Conservation (phyloP, 2,113 vertebrate species). For the Spea bombifrons region DNA sequence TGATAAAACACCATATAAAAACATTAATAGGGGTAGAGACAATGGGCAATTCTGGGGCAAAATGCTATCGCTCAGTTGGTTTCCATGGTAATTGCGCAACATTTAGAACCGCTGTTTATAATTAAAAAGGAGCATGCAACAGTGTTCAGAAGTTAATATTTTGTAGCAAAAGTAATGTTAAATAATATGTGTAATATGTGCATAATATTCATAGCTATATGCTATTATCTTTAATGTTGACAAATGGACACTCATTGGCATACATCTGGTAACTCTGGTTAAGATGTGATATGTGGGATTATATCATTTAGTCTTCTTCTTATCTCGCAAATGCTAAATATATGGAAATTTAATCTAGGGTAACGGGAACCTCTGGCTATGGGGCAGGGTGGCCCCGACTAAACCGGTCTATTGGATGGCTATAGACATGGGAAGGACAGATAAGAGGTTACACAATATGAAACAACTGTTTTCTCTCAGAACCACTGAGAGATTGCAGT, state of each 20-base stretch:
- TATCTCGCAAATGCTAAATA: constrained; percentile 30
- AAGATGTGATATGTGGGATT: constrained; percentile 33
- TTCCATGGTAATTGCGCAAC: no score
- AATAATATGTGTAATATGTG: no score
- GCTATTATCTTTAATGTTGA: no score
- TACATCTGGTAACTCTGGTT: constrained; percentile 18
- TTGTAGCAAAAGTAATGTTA: no score
- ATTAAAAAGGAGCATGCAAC: no score
- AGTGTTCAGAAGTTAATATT: no score
- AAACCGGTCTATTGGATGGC: constrained; percentile 10
- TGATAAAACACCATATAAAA: no score
- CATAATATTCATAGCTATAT: no score
- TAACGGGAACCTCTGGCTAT: constrained; percentile 2
- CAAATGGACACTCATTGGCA: neutral
- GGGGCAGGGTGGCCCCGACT: constrained; percentile 2
- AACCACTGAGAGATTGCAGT: constrained; percentile 33
- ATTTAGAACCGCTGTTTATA: no score
- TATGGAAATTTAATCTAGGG: constrained; percentile 28
- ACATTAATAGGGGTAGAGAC: no score
- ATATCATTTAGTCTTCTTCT: neutral
- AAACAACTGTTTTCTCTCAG: constrained; percentile 40
- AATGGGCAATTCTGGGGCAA: no score
- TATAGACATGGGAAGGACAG: neutral
- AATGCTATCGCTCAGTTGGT: no score
- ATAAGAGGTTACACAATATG: constrained; percentile 25